Conservation (phyloP, 1,140 invertebrate species). For the Scylla paramamosain region DNA sequence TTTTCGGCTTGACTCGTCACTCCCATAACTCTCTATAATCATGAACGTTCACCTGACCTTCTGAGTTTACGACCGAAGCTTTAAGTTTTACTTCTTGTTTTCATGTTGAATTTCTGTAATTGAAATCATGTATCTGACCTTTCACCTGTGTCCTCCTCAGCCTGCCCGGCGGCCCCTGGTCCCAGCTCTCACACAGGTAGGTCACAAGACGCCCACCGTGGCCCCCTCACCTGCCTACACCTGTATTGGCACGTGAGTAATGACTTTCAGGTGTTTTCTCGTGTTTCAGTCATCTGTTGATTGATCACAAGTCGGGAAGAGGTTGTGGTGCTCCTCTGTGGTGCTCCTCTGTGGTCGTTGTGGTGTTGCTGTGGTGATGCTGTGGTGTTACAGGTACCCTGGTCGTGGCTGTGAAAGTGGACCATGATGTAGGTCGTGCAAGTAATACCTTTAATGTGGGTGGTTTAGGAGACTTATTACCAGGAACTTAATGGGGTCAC, state of each 20-base stretch:
- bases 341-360: too few species aligned
- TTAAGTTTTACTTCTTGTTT: background rate
- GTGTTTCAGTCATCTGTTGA: background rate
- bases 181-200: constrained; percentile 69
- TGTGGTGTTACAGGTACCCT: background rate
- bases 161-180: constrained; percentile 64
- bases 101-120: background rate
- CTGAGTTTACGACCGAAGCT: background rate
- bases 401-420: constrained; percentile 17
- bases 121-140: constrained; percentile 10
- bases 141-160: constrained; percentile 37
- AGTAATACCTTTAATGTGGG: background rate
- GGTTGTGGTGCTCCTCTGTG: too few species aligned
- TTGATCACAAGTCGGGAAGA: background rate
- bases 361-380: too few species aligned
- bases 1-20: too few species aligned
- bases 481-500: background rate
- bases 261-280: background rate
- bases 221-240: background rate
- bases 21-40: background rate
- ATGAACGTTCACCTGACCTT: background rate
- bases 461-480: background rate
- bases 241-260: background rate
- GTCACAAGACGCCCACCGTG: background rate
- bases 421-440: background rate